Evolutionary conservation across 2,888 invertebrate species (phyloP).

Genomic region (Crioceris asparagi): DNA sequence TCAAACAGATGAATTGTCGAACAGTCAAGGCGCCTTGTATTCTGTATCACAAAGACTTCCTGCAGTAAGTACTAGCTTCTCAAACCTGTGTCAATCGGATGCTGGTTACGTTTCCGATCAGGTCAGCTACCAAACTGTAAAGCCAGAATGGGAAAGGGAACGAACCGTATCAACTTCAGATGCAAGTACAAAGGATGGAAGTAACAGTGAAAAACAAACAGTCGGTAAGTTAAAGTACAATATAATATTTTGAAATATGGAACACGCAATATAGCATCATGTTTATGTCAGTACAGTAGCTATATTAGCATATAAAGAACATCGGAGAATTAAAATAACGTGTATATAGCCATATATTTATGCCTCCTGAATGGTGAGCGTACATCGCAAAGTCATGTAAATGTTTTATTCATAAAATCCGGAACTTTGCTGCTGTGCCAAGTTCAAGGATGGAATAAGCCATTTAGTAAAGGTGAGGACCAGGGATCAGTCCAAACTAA

Average conservation of each 20-base stretch:
- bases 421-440: too few relatives aligned
- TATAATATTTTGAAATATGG: too few relatives aligned
- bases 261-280: too few relatives aligned
- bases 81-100: slow-evolving; percentile 26
- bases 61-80: slow-evolving; percentile 35
- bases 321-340: too few relatives aligned
- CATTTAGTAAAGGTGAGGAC: background rate
- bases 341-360: too few relatives aligned
- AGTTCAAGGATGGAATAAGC: background rate
- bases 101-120: slow-evolving; percentile 18
- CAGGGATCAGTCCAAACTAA: too few relatives aligned
- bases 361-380: too few relatives aligned
- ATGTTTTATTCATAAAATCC: too few relatives aligned
- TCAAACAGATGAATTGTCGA: slow-evolving; percentile 28
- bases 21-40: slow-evolving; percentile 37
- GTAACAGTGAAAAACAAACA: slow-evolving; percentile 27
- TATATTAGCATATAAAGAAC: too few relatives aligned
- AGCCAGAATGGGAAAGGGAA: slow-evolving; percentile 30
- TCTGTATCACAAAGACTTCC: slow-evolving; percentile 51
- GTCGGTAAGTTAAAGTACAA: too few relatives aligned
- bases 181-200: slow-evolving; percentile 24
- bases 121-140: slow-evolving; percentile 15
- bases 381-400: too few relatives aligned
- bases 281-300: too few relatives aligned
- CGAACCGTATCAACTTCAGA: slow-evolving; percentile 23